phyloP scores from a whole-genome alignment of 2,797 vertebrate genomes.

The Pachyuromys duprasi region DNA sequence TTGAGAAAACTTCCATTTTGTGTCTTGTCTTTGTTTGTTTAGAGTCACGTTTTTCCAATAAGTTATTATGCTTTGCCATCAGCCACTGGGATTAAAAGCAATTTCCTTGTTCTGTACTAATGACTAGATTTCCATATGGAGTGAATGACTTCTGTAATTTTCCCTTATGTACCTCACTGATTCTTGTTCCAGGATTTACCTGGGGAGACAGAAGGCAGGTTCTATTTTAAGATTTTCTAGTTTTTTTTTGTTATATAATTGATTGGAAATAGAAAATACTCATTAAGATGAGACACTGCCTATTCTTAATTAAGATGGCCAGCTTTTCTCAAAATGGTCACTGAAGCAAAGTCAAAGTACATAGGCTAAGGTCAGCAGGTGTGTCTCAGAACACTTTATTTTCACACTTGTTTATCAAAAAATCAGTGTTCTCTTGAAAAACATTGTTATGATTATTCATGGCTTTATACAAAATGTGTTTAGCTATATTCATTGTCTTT shows the following conservation, averaged over 20 bases:
- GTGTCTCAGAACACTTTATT: slow-evolving; percentile 33
- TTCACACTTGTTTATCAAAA: background rate
- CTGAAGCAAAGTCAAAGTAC: background rate
- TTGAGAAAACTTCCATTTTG: slow-evolving; percentile 13
- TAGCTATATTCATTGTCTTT: background rate
- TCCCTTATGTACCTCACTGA: background rate
- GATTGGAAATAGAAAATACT: slow-evolving; percentile 47
- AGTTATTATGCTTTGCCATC: background rate
- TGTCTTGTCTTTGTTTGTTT: background rate
- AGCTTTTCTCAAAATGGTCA: slow-evolving; percentile 10
- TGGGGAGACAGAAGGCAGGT: background rate
- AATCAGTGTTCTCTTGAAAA: background rate
- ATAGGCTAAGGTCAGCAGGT: background rate
- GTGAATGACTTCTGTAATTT: slow-evolving; percentile 12
- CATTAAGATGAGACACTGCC: slow-evolving; percentile 7
- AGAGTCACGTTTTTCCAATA: background rate
- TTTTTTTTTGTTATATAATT: background rate
- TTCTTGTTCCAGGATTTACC: slow-evolving; percentile 38
- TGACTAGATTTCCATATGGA: slow-evolving; percentile 5
- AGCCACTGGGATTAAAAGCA: background rate
- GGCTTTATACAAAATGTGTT: background rate
- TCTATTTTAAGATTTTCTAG: slow-evolving; percentile 43
- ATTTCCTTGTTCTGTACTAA: slow-evolving; percentile 22
- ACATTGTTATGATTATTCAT: background rate
- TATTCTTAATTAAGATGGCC: slow-evolving; percentile 46